Percentiles rank a stretch among this genome's conserved stretches.
phyloP scores from a whole-genome alignment of 1,140 invertebrate genomes.

The Caenorhabditis brenneri region DNA sequence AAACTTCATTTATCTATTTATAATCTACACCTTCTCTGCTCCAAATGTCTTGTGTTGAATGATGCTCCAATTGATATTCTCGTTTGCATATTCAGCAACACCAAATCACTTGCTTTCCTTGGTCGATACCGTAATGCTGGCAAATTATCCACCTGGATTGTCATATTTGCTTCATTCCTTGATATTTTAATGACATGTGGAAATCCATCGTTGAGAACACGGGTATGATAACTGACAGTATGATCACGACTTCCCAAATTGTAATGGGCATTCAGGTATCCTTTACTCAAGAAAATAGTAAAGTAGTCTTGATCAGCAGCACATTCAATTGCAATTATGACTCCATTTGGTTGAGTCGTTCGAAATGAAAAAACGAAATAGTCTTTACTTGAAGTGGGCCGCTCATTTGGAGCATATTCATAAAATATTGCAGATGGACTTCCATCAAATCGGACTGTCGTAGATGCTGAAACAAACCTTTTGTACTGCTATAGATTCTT shows the following conservation, averaged over 20 bases:
- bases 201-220: slow-evolving; percentile 58
- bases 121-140: slow-evolving; percentile 60
- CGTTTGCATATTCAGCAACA: slow-evolving; percentile 63
- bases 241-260: slow-evolving; percentile 63
- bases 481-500: too few relatives aligned
- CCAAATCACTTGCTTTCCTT: slow-evolving; percentile 58
- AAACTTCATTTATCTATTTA: neutral
- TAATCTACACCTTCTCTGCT: neutral
- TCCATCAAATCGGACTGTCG: slow-evolving; percentile 58
- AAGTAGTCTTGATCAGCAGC: slow-evolving; percentile 66
- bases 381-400: slow-evolving; percentile 53
- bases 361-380: slow-evolving; percentile 61
- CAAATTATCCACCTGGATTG: slow-evolving; percentile 58
- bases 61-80: slow-evolving; percentile 60
- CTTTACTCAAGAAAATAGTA: slow-evolving; percentile 60
- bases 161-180: slow-evolving; percentile 59
- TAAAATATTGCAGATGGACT: slow-evolving; percentile 59
- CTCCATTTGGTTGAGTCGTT: slow-evolving; percentile 59
- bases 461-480: slow-evolving; percentile 34
- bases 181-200: slow-evolving; percentile 59
- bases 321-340: slow-evolving; percentile 63
- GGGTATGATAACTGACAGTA: slow-evolving; percentile 60
- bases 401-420: slow-evolving; percentile 55
- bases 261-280: slow-evolving; percentile 65
- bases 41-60: slow-evolving; percentile 60